These are phyloP conservation scores for Beaufortia kweichowensis DNA, from an alignment of 2,113 vertebrate species.

Conservation along the genomic window DNA sequence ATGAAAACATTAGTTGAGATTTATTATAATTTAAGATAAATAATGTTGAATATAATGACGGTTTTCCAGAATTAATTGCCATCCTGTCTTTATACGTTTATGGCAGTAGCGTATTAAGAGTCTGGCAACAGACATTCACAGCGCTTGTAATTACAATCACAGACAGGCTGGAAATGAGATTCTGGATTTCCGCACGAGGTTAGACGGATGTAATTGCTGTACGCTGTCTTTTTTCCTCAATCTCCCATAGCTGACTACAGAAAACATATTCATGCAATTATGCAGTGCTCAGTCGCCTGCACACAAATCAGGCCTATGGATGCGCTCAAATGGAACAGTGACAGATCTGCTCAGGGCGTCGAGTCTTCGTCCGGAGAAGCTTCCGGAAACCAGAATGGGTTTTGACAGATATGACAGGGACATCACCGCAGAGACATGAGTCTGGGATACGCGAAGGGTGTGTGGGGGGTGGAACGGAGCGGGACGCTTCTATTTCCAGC, in stretches of 20 bases:
- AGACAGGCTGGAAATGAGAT: constrained; percentile 70
- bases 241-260: constrained; percentile 40
- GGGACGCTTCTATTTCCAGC: constrained; percentile 22
- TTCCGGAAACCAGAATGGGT: constrained; percentile 31
- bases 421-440: constrained; percentile 39
- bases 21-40: constrained; percentile 43
- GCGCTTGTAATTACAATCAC: constrained; percentile 56
- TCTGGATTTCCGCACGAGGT: constrained; percentile 67
- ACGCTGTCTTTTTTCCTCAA: constrained; percentile 57
- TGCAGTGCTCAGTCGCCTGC: constrained; percentile 31
- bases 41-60: constrained; percentile 45
- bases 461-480: background rate
- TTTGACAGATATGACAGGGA: constrained; percentile 51
- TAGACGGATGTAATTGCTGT: constrained; percentile 51
- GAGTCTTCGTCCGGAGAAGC: constrained; percentile 31
- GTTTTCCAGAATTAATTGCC: constrained; percentile 52
- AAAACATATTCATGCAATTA: constrained; percentile 55
- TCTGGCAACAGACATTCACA: constrained; percentile 41
- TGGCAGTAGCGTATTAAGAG: constrained; percentile 39
- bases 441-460: constrained; percentile 16
- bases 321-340: constrained; percentile 43
- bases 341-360: constrained; percentile 27
- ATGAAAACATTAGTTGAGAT: constrained; percentile 27
- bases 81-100: constrained; percentile 43
- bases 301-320: constrained; percentile 41